Conservation (phyloP, 2,797 vertebrate species). For the Dryobates pubescens region DNA sequence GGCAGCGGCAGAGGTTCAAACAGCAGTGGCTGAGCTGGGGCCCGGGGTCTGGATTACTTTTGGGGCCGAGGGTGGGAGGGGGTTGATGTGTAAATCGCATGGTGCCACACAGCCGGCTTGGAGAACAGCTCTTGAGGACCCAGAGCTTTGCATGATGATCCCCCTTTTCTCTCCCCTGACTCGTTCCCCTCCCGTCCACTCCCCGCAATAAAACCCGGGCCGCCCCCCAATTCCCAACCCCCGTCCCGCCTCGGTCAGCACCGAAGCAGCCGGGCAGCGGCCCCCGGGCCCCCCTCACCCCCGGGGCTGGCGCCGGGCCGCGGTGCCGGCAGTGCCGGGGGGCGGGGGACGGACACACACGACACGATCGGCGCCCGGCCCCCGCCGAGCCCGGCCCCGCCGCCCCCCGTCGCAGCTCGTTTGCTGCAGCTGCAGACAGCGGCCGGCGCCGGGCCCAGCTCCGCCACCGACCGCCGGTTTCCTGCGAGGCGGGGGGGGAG, state of each 20-base stretch:
- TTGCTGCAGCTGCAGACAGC: conserved; percentile 46
- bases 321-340: background rate
- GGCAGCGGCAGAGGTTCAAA: background rate
- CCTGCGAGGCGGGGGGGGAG: conserved; percentile 72
- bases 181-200: too few relatives aligned
- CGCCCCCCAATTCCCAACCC: background rate
- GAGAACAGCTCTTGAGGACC: background rate
- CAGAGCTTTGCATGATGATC: fast-evolving
- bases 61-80: background rate
- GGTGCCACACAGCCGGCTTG: background rate
- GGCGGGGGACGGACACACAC: background rate
- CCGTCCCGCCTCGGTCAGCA: background rate
- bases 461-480: conserved; percentile 73
- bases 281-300: background rate
- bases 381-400: background rate
- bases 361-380: background rate
- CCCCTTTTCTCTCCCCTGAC: too few relatives aligned
- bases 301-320: background rate
- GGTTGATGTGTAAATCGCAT: conserved; percentile 13
- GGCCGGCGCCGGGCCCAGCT: conserved; percentile 35
- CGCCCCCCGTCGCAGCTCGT: conserved; percentile 53
- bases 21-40: background rate
- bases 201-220: background rate
- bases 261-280: background rate
- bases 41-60: background rate